These are phyloP conservation scores for Parapristionchus giblindavisi DNA, from an alignment of 2,888 invertebrate species.

Conservation along the genomic window DNA sequence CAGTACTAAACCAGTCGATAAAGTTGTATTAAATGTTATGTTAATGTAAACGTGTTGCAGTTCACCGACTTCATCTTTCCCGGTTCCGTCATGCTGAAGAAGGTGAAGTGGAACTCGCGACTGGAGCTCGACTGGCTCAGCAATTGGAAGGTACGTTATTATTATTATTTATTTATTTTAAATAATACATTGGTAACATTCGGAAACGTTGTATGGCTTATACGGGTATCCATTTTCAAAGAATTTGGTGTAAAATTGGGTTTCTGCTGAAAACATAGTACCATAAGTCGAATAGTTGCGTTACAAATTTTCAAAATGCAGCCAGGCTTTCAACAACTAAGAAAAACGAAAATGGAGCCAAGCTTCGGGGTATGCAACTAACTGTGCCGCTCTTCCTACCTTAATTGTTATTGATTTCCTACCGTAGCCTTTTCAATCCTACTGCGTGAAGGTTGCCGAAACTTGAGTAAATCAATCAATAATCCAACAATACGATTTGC, in stretches of 20 bases:
- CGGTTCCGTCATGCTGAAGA: constrained; percentile 68
- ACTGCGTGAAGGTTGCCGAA: too few relatives aligned
- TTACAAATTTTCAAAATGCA: too few relatives aligned
- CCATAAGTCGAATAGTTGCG: too few relatives aligned
- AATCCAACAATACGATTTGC: not conserved
- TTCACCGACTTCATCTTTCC: constrained; percentile 99
- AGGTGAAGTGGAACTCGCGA: constrained; percentile 90
- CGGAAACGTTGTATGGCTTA: not conserved
- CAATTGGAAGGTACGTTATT: constrained; percentile 83
- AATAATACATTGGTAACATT: not conserved
- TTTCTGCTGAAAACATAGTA: too few relatives aligned
- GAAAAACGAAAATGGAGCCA: too few relatives aligned
- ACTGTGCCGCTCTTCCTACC: too few relatives aligned
- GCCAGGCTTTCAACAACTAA: too few relatives aligned
- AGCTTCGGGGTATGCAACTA: too few relatives aligned
- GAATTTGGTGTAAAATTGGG: not conserved
- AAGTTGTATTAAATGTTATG: not conserved
- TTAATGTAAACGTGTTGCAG: constrained; percentile 74
- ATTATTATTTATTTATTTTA: not conserved
- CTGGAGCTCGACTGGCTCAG: constrained; percentile 99
- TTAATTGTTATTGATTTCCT: too few relatives aligned
- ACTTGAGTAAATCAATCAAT: too few relatives aligned
- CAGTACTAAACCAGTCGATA: too few relatives aligned
- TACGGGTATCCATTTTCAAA: not conserved
- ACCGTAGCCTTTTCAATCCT: too few relatives aligned